These are phyloP conservation scores for Leucoma salicis DNA, from an alignment of 2,888 invertebrate genomes.

Conservation along the genomic window DNA sequence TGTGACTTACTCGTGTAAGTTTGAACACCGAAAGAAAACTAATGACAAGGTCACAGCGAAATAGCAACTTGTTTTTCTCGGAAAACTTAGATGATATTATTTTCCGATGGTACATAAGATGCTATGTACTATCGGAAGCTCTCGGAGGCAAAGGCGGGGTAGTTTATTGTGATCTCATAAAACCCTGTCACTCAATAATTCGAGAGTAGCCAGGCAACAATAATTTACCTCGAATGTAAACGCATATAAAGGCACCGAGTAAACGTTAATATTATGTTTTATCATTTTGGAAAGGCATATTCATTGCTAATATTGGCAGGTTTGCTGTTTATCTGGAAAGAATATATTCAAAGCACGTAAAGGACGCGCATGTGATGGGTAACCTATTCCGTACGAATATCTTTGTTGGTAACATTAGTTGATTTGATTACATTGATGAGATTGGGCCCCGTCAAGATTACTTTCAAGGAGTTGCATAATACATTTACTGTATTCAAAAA, in stretches of 20 bases:
- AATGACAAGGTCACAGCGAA: slow-evolving; percentile 1
- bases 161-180: slow-evolving; percentile 30
- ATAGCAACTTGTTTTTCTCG: slow-evolving; percentile 12
- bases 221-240: slow-evolving; percentile 13
- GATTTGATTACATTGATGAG: no score
- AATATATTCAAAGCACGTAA: no score
- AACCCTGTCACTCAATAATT: slow-evolving; percentile 31
- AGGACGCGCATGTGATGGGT: no score
- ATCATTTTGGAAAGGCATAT: neutral
- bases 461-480: no score
- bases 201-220: slow-evolving; percentile 23
- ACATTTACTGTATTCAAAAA: no score
- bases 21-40: neutral
- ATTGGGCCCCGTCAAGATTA: no score
- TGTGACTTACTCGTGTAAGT: neutral
- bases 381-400: no score
- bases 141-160: neutral
- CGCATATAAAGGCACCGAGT: slow-evolving; percentile 10
- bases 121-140: neutral
- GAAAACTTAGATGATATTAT: slow-evolving; percentile 2
- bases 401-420: no score
- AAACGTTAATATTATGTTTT: neutral
- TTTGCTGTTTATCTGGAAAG: no score
- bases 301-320: neutral
- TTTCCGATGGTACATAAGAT: slow-evolving; percentile 3